Base-by-base conservation (phyloP, 2,113 vertebrate genomes). In the Shinisaurus crocodilurus region DNA sequence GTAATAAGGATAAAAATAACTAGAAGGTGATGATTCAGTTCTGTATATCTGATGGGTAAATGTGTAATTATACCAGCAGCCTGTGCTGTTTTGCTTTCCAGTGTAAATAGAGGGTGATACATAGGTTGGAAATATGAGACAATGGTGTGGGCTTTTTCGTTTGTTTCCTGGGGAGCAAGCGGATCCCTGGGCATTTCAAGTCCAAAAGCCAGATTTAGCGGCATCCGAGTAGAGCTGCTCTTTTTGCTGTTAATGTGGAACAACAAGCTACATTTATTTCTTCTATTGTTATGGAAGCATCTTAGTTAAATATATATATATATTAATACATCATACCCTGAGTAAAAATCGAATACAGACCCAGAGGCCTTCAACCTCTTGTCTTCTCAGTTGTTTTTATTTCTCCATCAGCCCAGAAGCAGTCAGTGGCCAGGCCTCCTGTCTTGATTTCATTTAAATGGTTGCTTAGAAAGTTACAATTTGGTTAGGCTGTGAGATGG, bases 1-100 rank as follows among this genome's bases (percentile, higher is more conserved):
- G 95, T 95, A 95, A 95, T 95, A 95, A 90, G 91, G 95, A 95
- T 96, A 95, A 95, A 97, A 96, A 97, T 96, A 96, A 89, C 95
- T 91, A 50, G 69, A 29, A 81, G n/a, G 81, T 88, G 95, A 92
- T 94, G 93, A 97, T 96, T 96, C 93, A 96, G 95, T 94, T 92
- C 95, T 95, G 95, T 92, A 94, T 94, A 94, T 95, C 95, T 96
- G 88, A 94, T 95, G 95, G 91, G 90, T 96, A 95, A 95, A 93
- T 91, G 87, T 96, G 89, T 95, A 95, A 91, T 96, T 96, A 95
- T 96, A 92, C 93, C 88, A 96, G 91, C 84, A 91, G 93, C 95
- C 95, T 95, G 93, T 95, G 96, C 92, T 88, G 82, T 95, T 96
- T 92, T 92, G 93, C 87, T 95, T 94, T 92, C 92, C 93, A 57